Evolutionary conservation across 2,113 vertebrate species (phyloP).

Genomic region (Phylloscopus whistleri): DNA sequence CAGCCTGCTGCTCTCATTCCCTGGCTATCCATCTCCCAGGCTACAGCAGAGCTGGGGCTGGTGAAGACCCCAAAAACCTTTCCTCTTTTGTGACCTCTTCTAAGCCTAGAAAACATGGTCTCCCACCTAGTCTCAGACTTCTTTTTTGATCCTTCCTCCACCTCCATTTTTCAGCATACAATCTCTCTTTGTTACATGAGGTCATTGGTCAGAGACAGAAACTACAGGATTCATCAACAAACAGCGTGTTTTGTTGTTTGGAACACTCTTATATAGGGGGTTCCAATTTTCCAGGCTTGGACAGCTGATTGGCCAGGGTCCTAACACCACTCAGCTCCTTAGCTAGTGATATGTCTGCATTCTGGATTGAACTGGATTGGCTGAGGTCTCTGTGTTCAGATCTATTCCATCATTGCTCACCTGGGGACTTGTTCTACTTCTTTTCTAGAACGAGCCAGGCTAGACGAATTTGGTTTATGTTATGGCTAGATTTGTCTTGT

Average conservation of each 20-base stretch:
- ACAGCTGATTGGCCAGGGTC: background rate
- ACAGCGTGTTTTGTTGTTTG: background rate
- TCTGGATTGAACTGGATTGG: background rate
- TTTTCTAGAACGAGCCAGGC: background rate
- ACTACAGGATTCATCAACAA: background rate
- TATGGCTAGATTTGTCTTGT: background rate
- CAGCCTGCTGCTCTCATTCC: background rate
- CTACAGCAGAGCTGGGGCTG: background rate
- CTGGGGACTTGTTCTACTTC: background rate
- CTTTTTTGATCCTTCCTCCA: background rate
- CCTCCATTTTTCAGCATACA: background rate
- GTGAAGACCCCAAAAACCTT: background rate
- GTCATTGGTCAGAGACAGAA: background rate
- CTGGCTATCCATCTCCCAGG: background rate
- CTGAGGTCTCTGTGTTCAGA: background rate
- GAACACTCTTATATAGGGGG: background rate
- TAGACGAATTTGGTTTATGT: background rate
- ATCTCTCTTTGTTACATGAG: background rate
- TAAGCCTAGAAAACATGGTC: background rate
- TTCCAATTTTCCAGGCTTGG: background rate
- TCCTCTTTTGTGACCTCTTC: background rate
- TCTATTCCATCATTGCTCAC: background rate
- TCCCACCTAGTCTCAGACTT: background rate
- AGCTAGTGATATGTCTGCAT: background rate
- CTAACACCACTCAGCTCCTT: background rate